phyloP scores from a whole-genome alignment of 1,140 invertebrate genomes.

The Macrotrachela quadricornifera region DNA sequence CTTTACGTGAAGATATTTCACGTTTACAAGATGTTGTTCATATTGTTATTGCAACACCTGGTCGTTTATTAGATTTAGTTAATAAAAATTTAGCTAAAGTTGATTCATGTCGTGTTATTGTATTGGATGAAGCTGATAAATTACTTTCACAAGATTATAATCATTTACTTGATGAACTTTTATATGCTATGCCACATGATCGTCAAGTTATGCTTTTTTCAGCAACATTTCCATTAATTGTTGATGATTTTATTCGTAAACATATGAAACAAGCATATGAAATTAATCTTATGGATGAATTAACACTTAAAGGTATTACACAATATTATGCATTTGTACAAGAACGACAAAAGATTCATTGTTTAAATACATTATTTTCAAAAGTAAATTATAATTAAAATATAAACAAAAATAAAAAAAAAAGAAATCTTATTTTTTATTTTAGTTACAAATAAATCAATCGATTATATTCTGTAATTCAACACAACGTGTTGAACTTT shows the following conservation, averaged over 20 bases:
- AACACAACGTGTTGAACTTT: conserved; percentile 84
- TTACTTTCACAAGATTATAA: conserved; percentile 95
- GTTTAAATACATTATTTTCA: conserved; percentile 95
- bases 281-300: conserved; percentile 98
- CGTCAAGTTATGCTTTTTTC: conserved; percentile 94
- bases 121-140: conserved; percentile 97
- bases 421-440: conserved; percentile 14
- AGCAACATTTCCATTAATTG: conserved; percentile 91
- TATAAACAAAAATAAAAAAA: background rate
- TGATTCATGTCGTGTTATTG: conserved; percentile 62
- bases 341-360: conserved; percentile 98
- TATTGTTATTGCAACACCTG: conserved; percentile 94
- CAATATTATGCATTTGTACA: conserved; percentile 99
- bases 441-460: conserved; percentile 91
- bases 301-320: conserved; percentile 94
- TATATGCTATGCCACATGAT: conserved; percentile 69
- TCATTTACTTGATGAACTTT: conserved; percentile 88
- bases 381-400: conserved; percentile 44
- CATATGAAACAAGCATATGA: conserved; percentile 87
- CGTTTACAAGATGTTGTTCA: conserved; percentile 66
- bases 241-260: conserved; percentile 95
- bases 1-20: conserved; percentile 96
- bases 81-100: conserved; percentile 74
- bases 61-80: conserved; percentile 95
- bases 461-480: conserved; percentile 99